Percentiles rank a stretch among this genome's conserved stretches.
phyloP scores from a whole-genome alignment of 2,113 vertebrate genomes.

The Crocuta crocuta region DNA sequence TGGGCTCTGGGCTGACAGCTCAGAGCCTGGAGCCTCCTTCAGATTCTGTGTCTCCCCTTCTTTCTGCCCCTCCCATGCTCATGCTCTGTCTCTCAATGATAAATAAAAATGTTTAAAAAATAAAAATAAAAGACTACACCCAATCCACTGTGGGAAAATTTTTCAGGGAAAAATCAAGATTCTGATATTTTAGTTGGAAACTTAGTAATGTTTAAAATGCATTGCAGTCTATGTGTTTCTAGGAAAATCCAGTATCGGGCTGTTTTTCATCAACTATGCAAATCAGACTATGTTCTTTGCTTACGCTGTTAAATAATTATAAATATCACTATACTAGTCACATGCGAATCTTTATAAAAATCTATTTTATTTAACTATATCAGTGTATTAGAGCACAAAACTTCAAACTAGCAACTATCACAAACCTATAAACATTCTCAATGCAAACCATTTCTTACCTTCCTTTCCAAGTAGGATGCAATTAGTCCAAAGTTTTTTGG shows the following conservation, averaged over 20 bases:
- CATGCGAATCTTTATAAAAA: constrained; percentile 39
- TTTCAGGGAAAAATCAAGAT: not conserved
- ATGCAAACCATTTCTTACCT: constrained; percentile 89
- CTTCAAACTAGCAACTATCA: not conserved
- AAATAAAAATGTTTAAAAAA: no score
- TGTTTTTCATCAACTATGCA: constrained; percentile 35
- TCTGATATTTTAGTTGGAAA: constrained; percentile 52
- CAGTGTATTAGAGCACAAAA: constrained; percentile 5
- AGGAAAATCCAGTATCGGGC: not conserved
- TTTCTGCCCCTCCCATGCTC: no score
- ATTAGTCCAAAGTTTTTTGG: constrained; percentile 99
- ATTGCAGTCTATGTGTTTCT: not conserved
- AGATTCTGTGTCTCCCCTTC: no score
- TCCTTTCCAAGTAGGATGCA: constrained; percentile 97
- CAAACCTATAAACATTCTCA: constrained; percentile 55
- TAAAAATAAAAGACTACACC: not conserved
- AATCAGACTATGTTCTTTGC: not conserved
- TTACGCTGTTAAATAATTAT: not conserved
- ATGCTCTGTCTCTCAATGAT: no score
- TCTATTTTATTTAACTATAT: constrained; percentile 10
- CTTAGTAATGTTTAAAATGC: constrained; percentile 28
- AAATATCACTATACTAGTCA: not conserved
- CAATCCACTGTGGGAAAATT: not conserved
- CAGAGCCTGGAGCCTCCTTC: no score
- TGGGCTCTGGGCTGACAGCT: no score